Evolutionary conservation across 2,113 vertebrate genomes (phyloP).

Genomic region (Paratilapia polleni): DNA sequence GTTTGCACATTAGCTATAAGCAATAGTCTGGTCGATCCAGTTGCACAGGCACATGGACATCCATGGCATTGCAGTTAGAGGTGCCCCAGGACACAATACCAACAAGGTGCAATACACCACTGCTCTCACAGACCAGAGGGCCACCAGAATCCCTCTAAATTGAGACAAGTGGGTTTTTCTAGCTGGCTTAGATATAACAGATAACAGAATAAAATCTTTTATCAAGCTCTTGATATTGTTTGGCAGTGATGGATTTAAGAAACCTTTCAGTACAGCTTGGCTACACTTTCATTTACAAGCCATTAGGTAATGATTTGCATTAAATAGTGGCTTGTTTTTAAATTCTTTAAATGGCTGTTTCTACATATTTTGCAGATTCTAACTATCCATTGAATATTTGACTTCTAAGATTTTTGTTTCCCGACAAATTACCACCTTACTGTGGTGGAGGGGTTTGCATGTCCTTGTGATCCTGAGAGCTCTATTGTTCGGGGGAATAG

Average conservation of each 20-base stretch:
- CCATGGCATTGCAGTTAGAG: slow-evolving; percentile 79
- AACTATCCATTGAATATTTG: too few species aligned
- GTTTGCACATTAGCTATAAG: slow-evolving; percentile 71
- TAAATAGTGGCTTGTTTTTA: too few species aligned
- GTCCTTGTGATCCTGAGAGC: too few species aligned
- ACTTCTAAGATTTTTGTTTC: too few species aligned
- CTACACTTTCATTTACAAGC: too few species aligned
- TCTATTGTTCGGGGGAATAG: too few species aligned
- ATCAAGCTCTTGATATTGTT: not conserved
- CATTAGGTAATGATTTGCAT: too few species aligned
- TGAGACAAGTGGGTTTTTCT: not conserved
- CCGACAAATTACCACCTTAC: too few species aligned
- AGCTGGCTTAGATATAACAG: too few species aligned
- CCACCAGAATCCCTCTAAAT: slow-evolving; percentile 86
- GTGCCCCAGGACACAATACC: slow-evolving; percentile 87
- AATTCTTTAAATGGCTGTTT: too few species aligned
- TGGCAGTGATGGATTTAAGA: not conserved
- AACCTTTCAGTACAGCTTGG: not conserved
- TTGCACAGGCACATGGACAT: slow-evolving; percentile 77
- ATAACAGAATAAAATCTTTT: not conserved
- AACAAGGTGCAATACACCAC: slow-evolving; percentile 74
- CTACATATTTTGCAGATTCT: too few species aligned
- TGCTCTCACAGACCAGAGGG: slow-evolving; percentile 82
- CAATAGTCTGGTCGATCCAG: slow-evolving; percentile 83
- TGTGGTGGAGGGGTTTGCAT: too few species aligned